Conservation (phyloP, 2,113 vertebrate genomes). For the Uropsilus gracilis region DNA sequence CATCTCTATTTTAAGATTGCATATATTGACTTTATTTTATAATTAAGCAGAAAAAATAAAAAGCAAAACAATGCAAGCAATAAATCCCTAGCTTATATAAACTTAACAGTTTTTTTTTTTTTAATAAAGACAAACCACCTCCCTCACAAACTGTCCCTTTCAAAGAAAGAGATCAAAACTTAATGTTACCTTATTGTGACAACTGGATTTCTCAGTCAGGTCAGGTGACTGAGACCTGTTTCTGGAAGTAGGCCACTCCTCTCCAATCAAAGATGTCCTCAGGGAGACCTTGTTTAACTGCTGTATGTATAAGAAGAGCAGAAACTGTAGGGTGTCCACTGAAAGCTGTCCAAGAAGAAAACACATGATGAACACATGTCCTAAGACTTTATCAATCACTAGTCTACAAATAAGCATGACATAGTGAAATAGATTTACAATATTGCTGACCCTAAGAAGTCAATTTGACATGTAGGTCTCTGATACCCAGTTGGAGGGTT, state of each 20-base stretch:
- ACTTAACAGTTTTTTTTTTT: no score
- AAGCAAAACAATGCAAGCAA: constrained; percentile 19
- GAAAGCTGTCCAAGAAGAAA: constrained; percentile 87
- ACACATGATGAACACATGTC: constrained; percentile 13
- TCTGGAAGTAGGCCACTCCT: constrained; percentile 95
- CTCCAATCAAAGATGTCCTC: constrained; percentile 93
- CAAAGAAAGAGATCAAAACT: constrained; percentile 2
- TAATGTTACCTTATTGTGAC: constrained; percentile 91
- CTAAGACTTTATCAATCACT: background rate
- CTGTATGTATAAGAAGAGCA: constrained; percentile 96
- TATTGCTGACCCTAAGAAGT: background rate
- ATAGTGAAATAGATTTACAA: background rate
- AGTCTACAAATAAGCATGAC: background rate
- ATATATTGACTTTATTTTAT: constrained; percentile 47
- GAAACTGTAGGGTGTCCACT: constrained; percentile 95
- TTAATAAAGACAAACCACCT: background rate
- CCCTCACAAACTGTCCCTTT: background rate
- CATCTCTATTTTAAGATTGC: background rate
- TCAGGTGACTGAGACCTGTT: constrained; percentile 86
- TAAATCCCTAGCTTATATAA: constrained; percentile 26
- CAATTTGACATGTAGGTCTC: background rate
- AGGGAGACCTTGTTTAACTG: constrained; percentile 95
- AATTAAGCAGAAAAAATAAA: background rate
- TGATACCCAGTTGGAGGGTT: background rate
- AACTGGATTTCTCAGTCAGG: constrained; percentile 87